Base-by-base conservation (phyloP, 2,797 vertebrate species). In the Enoplosus armatus region DNA sequence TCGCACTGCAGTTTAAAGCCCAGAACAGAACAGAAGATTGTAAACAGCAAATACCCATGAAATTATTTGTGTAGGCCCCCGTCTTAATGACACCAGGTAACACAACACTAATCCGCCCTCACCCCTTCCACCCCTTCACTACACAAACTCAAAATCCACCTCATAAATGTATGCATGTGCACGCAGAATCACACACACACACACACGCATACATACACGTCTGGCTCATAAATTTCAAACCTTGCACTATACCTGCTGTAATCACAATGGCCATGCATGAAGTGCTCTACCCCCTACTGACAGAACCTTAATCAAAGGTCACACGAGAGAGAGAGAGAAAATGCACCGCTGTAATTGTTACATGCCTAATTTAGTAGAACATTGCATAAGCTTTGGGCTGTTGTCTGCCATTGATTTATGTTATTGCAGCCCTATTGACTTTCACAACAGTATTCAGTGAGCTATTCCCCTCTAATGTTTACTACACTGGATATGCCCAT, bases 291-390 rank as follows among this genome's bases (percentile, higher is more conserved):
- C 70, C 74, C 69, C 79, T 12, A 39, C 87, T 85, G 80, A 84
- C 87, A 84, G 84, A 83, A 75, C 66, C 85, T 84, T 92, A 91
- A 93, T 94, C 89, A 94, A 91, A 93, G 92, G 90, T 92, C 90
- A 90, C 91, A 80, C 63, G 75, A 45, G 78, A 79, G 82, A 64
- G 75, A 72, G 74, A 41, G 72, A 86, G 89, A 74, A 86, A 89
- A 75, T 2, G 45, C 85, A 63, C 56, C 72, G 24, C 72, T 62
- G 85, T 93, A 93, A 93, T 92, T 92, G 90, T 92, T 94, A 90
- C 89, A 91, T 85, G 90, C 86, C 90, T 94, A 94, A 94, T 94
- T 94, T 94, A 91, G 91, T 92, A 64, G 75, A 92, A 92, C 89
- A 90, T 79, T 89, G 85, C 85, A 75, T 78, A 51, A 77, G 91